phyloP scores from a whole-genome alignment of 2,888 invertebrate genomes.

The Entomobrya proxima region DNA sequence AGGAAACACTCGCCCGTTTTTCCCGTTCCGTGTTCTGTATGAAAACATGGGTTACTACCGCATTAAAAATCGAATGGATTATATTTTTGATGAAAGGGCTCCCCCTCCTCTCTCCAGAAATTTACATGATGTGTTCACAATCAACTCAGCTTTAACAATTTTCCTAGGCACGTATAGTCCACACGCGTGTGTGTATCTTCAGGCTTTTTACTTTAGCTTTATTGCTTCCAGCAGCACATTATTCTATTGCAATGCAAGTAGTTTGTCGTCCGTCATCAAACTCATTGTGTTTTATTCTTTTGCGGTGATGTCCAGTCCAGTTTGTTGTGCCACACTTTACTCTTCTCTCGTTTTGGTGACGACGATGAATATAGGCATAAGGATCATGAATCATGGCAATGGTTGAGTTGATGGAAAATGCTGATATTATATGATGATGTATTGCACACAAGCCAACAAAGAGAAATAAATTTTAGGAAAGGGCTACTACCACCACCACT shows the following conservation, averaged over 20 bases:
- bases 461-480: neutral
- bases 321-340: neutral
- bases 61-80: neutral
- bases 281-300: neutral
- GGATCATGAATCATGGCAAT: too few species aligned
- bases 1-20: too few species aligned
- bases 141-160: neutral
- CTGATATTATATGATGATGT: slow-evolving; percentile 19
- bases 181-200: neutral
- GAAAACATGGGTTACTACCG: slow-evolving; percentile 1
- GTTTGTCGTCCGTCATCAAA: slow-evolving; percentile 33
- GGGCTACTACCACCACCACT: too few species aligned
- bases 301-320: slow-evolving; percentile 22
- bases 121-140: neutral
- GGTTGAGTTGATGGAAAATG: neutral
- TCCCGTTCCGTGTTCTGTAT: too few species aligned
- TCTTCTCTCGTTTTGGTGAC: neutral
- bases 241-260: slow-evolving; percentile 11
- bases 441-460: slow-evolving; percentile 13
- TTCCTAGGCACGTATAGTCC: neutral
- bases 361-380: neutral
- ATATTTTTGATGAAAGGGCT: neutral
- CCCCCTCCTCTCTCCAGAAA: neutral
- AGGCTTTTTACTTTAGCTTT: neutral
- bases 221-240: neutral